Evolutionary conservation across 2,797 vertebrate species (phyloP).

Genomic region (Rhinatrema bivittatum): DNA sequence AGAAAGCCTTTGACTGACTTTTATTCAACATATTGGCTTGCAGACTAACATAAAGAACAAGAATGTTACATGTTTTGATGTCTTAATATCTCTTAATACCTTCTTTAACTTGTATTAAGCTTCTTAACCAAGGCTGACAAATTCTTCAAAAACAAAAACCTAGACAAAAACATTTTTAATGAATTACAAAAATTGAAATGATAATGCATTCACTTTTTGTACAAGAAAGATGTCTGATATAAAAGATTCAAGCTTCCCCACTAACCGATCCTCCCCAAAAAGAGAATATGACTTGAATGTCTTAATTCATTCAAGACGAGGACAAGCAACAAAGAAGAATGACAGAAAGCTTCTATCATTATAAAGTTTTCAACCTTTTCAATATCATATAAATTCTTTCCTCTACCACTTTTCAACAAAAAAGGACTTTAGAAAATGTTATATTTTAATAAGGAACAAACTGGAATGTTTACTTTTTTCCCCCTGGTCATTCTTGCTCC

Average conservation of each 20-base stretch:
- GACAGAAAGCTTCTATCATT: conserved; percentile 1
- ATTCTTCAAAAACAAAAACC: conserved; percentile 69
- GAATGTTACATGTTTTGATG: conserved; percentile 62
- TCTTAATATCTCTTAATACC: conserved; percentile 71
- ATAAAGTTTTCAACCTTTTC: conserved; percentile 8
- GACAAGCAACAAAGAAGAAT: conserved; percentile 9
- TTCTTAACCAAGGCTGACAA: conserved; percentile 65
- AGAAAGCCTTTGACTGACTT: conserved; percentile 59
- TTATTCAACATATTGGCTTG: conserved; percentile 59
- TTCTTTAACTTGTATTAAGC: conserved; percentile 74
- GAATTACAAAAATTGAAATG: conserved; percentile 50
- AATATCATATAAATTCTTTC: conserved; percentile 4
- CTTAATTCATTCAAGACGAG: too few relatives aligned
- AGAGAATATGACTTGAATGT: too few relatives aligned
- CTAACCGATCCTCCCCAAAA: too few relatives aligned
- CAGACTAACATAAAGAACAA: conserved; percentile 46
- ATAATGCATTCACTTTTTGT: conserved; percentile 36
- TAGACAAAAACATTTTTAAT: conserved; percentile 47
- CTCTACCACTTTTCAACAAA: not conserved
- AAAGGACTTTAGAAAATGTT: not conserved
- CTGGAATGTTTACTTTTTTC: not conserved
- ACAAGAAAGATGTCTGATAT: conserved; percentile 23
- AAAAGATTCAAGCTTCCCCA: too few relatives aligned
- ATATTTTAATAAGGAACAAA: conserved; percentile 7
- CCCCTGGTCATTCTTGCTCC: not conserved